Evolutionary conservation across 2,888 invertebrate species (phyloP), one percentile per base, ranked within the genome.

Genomic region (Temnothorax ravouxi): DNA sequence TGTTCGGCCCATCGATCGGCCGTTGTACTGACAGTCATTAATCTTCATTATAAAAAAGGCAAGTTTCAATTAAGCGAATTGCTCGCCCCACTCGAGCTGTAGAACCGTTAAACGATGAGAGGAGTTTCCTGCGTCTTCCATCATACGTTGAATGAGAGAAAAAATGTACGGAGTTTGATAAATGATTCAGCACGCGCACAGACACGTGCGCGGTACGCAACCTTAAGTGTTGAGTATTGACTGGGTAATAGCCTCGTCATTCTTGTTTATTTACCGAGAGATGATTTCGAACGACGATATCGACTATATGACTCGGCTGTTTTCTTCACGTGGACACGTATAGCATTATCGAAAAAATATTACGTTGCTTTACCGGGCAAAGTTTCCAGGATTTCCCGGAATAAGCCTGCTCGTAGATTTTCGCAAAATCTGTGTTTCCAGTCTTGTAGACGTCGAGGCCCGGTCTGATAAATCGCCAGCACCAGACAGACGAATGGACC

Each of bases 61-160:
- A 84, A 88, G 83, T 81, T 89, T 85, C 89, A 89, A 89, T 89
- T 89, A 89, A 88, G 85, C 59, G 85, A 86, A 89, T 83, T 86
- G 86, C 84, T 79, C 66, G 83, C 81, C 67, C 64, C 54, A 77
- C 67, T 74, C 61, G 25, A 41, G 52, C 56, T 56, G 69, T 50
- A 71, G 47, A 71, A 76, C 74, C 84, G 76, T 71, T 84, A 61
- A 81, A 80, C 81, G 86, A 81, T 81, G 81, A 84, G 84, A 76
- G 47, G 38, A 64, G 64, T 64, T 79, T 47, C 69, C 59, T 52
- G 72, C 62, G 34, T 86, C 86, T 80, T 86, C 71, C 86, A 80
- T 84, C 86, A 84, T 86, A 81, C 59, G 72, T 38, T 64, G 72
- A 44, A 62, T 56, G 50, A 29, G 67, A 66, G 71, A 76, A 74